Evolutionary conservation across 2,888 invertebrate genomes (phyloP).

Genomic region (Saturnia japonica): DNA sequence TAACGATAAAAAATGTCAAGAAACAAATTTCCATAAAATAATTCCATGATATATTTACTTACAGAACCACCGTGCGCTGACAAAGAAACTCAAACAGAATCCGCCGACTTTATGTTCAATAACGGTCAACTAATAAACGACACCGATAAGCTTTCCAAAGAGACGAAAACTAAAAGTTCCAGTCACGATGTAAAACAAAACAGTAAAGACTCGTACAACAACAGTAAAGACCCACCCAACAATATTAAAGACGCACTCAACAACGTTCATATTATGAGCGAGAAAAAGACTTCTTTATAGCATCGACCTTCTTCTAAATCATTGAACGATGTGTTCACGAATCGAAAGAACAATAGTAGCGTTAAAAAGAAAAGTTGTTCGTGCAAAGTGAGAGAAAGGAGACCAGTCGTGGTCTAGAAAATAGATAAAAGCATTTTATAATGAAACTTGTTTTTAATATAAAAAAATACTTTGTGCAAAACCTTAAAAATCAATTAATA

Average conservation of each 20-base stretch:
- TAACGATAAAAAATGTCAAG: no score
- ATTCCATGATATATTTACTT: conserved; percentile 27
- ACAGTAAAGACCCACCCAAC: conserved; percentile 36
- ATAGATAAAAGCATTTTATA: conserved; percentile 6
- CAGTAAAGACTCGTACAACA: background rate
- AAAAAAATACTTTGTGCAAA: background rate
- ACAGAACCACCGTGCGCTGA: conserved; percentile 58
- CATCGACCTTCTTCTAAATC: conserved; percentile 69
- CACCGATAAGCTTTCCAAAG: background rate
- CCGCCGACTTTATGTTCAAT: conserved; percentile 57
- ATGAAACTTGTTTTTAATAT: background rate
- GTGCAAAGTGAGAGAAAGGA: conserved; percentile 67
- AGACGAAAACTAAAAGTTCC: conserved; percentile 22
- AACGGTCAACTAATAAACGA: conserved; percentile 47
- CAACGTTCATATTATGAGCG: conserved; percentile 41
- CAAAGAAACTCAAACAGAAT: conserved; percentile 71
- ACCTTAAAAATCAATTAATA: background rate
- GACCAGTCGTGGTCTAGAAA: conserved; percentile 64
- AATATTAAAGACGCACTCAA: conserved; percentile 23
- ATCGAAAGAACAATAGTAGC: conserved; percentile 51
- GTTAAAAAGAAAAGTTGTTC: conserved; percentile 71
- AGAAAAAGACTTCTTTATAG: conserved; percentile 67
- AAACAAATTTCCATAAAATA: background rate
- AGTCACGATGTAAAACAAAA: conserved; percentile 39
- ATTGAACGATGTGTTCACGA: conserved; percentile 55